These are phyloP conservation scores for Chauna torquata DNA, from an alignment of 2,113 vertebrate species.

Conservation along the genomic window DNA sequence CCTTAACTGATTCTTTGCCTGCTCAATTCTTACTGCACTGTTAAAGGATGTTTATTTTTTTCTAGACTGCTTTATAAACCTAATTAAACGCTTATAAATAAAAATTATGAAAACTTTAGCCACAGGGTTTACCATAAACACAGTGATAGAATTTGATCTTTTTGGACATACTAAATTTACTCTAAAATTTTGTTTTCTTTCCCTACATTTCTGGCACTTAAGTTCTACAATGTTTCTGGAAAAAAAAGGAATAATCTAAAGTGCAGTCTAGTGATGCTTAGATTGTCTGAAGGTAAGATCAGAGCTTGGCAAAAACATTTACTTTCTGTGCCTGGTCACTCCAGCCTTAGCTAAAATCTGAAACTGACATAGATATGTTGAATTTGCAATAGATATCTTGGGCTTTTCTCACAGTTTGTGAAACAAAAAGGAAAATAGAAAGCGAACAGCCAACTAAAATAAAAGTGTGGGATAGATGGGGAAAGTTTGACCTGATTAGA, in stretches of 20 bases:
- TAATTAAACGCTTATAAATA: not conserved
- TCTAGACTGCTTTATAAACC: not conserved
- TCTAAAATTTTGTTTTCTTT: not conserved
- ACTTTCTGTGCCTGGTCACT: not conserved
- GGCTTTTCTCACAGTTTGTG: not conserved
- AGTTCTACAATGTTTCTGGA: not conserved
- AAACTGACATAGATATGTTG: not conserved
- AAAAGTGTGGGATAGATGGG: not conserved
- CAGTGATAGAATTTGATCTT: not conserved
- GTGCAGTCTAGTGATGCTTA: not conserved
- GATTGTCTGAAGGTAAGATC: not conserved
- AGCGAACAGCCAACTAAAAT: not conserved
- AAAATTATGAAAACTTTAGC: not conserved
- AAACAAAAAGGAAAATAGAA: not conserved
- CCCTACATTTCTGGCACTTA: not conserved
- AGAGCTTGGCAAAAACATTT: not conserved
- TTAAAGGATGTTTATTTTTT: not conserved
- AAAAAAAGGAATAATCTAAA: not conserved
- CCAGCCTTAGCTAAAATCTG: not conserved
- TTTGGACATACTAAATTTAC: not conserved
- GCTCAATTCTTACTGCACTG: not conserved
- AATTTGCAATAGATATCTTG: not conserved
- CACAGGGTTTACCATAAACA: not conserved
- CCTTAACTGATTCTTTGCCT: not conserved
- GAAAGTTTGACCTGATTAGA: not conserved